These are phyloP conservation scores for Halictus ligatus DNA, from an alignment of 2,888 invertebrate genomes.

Conservation along the genomic window DNA sequence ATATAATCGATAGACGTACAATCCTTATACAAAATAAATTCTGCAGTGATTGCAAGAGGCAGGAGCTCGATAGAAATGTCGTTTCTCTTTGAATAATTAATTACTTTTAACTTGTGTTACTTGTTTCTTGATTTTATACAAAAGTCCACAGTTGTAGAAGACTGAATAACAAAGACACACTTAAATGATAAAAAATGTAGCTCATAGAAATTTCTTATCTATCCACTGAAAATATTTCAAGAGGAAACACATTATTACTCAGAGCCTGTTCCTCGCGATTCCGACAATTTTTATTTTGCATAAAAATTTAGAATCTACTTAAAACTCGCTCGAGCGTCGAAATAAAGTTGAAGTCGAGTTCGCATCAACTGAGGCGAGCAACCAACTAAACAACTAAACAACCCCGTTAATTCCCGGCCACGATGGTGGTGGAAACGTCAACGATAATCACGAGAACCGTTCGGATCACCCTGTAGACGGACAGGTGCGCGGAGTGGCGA, in stretches of 20 bases:
- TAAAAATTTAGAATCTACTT: background rate
- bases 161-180: too few species aligned
- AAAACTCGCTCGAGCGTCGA: background rate
- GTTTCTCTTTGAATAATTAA: background rate
- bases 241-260: background rate
- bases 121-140: too few species aligned
- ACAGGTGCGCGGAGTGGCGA: background rate
- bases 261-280: background rate
- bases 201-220: too few species aligned
- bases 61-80: background rate
- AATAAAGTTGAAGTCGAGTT: background rate
- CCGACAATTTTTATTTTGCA: background rate
- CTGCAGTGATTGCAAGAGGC: background rate
- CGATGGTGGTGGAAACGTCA: background rate
- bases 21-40: background rate
- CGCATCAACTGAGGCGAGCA: background rate
- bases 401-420: background rate
- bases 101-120: too few species aligned
- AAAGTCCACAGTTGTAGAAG: too few species aligned
- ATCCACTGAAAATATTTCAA: background rate
- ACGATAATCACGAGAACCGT: background rate
- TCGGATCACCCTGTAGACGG: background rate
- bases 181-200: background rate
- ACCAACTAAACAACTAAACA: background rate
- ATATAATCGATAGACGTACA: background rate